Evolutionary conservation across 2,113 vertebrate species (phyloP).

Genomic region (Toxotes jaculatrix): DNA sequence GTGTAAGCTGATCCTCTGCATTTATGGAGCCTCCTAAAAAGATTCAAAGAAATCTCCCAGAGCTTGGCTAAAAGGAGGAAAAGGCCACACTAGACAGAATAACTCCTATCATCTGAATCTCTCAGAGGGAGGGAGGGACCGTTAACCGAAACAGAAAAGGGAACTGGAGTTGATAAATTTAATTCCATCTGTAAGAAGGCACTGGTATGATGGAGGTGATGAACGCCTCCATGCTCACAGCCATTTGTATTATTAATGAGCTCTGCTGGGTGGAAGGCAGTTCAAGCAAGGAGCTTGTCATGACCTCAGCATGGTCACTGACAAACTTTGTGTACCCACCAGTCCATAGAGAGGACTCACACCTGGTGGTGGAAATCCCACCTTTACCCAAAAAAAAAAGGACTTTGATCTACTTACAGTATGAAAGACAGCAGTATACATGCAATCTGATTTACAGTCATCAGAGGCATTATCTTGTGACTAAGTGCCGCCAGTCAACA

Average conservation of each 20-base stretch:
- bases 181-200: slow-evolving; percentile 11
- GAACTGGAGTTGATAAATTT: background rate
- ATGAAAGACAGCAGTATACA: background rate
- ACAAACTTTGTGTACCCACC: background rate
- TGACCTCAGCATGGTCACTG: slow-evolving; percentile 8
- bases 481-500: slow-evolving; percentile 19
- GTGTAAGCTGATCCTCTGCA: slow-evolving; percentile 62
- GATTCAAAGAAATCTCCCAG: slow-evolving; percentile 65
- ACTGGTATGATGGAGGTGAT: slow-evolving; percentile 28
- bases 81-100: slow-evolving; percentile 34
- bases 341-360: background rate
- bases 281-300: slow-evolving; percentile 20
- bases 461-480: slow-evolving; percentile 39
- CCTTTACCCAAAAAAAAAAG: background rate
- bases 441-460: slow-evolving; percentile 20
- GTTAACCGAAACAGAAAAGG: slow-evolving; percentile 2
- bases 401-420: slow-evolving; percentile 5
- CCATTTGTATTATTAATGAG: slow-evolving; percentile 41
- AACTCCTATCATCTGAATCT: slow-evolving; percentile 25
- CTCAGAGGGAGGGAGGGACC: background rate
- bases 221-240: slow-evolving; percentile 13
- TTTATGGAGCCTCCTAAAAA: slow-evolving; percentile 66
- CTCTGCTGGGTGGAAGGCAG: slow-evolving; percentile 30
- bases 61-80: slow-evolving; percentile 53
- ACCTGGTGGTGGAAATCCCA: background rate